Conservation (phyloP, 1,140 invertebrate species). For the Odontomachus brunneus region DNA sequence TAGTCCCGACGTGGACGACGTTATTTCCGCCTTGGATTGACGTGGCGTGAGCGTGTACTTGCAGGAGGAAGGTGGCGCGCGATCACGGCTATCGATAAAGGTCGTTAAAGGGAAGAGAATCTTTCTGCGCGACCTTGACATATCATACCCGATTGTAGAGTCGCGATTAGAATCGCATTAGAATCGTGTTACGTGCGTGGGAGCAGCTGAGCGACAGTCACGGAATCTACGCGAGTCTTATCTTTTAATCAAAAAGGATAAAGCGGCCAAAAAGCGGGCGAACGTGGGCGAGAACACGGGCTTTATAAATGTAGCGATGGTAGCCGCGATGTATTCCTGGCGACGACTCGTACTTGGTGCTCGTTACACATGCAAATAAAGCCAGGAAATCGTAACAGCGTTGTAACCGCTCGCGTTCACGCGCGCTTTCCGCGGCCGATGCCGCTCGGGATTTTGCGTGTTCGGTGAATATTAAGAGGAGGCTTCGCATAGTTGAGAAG, state of each 20-base stretch:
- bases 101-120: not conserved
- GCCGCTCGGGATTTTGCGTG: constrained; percentile 11
- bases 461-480: constrained; percentile 30
- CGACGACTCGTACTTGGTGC: not conserved
- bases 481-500: no score
- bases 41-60: not conserved
- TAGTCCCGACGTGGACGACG: not conserved
- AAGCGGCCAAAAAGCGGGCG: no score
- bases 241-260: no score
- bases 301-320: not conserved
- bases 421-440: not conserved
- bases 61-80: not conserved
- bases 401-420: constrained; percentile 16
- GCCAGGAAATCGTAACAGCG: constrained; percentile 27
- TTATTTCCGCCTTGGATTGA: not conserved
- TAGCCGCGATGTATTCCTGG: not conserved
- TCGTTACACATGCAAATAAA: constrained; percentile 14
- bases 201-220: no score
- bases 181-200: no score
- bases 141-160: no score
- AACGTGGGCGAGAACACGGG: not conserved
- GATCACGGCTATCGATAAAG: not conserved
- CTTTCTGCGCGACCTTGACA: no score
- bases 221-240: no score
- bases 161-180: no score